phyloP scores from a whole-genome alignment of 2,888 invertebrate genomes.

The Meloe dianella region DNA sequence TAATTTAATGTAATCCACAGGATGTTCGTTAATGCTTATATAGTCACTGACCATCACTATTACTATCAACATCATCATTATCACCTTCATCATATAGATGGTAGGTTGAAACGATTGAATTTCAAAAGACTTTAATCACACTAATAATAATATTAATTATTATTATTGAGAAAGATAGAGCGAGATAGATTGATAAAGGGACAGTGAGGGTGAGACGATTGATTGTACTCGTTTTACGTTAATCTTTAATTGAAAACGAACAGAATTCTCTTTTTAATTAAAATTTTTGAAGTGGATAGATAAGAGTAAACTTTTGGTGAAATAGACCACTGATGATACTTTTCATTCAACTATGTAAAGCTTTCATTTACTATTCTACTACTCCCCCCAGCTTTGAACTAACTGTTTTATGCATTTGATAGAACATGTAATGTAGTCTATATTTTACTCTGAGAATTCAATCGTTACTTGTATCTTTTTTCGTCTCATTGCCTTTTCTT shows the following conservation, averaged over 20 bases:
- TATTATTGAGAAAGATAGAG: background rate
- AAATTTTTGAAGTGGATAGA: background rate
- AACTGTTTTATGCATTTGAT: background rate
- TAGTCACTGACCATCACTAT: background rate
- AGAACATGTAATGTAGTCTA: background rate
- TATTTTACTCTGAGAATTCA: background rate
- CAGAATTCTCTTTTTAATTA: background rate
- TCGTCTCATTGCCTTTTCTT: background rate
- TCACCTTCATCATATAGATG: background rate
- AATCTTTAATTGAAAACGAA: background rate
- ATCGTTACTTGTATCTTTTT: background rate
- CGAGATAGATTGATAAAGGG: background rate
- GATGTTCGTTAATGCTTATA: constrained; percentile 11
- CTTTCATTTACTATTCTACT: background rate
- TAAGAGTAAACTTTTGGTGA: background rate
- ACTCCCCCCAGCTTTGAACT: no score
- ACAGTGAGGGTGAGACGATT: background rate
- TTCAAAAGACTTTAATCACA: background rate
- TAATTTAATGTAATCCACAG: constrained; percentile 35
- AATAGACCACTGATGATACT: background rate
- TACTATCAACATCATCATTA: background rate
- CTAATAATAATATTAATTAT: background rate
- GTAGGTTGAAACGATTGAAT: background rate
- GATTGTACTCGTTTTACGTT: background rate
- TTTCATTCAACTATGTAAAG: background rate